Conservation (phyloP, 2,797 vertebrate species). For the Aphelocoma californica region DNA sequence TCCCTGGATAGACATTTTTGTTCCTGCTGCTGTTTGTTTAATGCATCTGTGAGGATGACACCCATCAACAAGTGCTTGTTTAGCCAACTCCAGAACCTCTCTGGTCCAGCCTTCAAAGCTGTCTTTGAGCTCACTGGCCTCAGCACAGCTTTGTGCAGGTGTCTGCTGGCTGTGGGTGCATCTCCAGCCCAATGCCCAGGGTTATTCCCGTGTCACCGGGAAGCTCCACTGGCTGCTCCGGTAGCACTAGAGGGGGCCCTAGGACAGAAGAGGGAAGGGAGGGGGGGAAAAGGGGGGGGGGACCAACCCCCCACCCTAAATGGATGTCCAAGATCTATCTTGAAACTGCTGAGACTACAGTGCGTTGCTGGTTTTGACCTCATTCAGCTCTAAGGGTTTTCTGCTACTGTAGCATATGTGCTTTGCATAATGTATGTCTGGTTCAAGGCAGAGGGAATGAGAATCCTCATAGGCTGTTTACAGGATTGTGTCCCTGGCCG, state of each 20-base stretch:
- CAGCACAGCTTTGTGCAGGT: neutral
- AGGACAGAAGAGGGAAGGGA: neutral
- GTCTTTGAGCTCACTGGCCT: neutral
- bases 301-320: neutral
- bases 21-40: neutral
- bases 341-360: neutral
- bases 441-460: neutral
- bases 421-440: neutral
- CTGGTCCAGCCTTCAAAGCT: neutral
- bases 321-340: neutral
- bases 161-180: neutral
- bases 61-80: neutral
- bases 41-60: neutral
- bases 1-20: neutral
- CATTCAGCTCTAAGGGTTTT: neutral
- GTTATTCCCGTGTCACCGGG: neutral
- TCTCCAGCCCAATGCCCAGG: rapidly evolving
- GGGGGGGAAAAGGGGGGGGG: too few relatives aligned
- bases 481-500: neutral
- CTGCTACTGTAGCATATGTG: neutral
- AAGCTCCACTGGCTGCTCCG: neutral
- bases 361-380: neutral
- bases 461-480: neutral
- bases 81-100: neutral
- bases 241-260: constrained; percentile 59